These are phyloP conservation scores for Hirtodrosophila alboralis DNA, from an alignment of 2,888 invertebrate species.

Conservation along the genomic window DNA sequence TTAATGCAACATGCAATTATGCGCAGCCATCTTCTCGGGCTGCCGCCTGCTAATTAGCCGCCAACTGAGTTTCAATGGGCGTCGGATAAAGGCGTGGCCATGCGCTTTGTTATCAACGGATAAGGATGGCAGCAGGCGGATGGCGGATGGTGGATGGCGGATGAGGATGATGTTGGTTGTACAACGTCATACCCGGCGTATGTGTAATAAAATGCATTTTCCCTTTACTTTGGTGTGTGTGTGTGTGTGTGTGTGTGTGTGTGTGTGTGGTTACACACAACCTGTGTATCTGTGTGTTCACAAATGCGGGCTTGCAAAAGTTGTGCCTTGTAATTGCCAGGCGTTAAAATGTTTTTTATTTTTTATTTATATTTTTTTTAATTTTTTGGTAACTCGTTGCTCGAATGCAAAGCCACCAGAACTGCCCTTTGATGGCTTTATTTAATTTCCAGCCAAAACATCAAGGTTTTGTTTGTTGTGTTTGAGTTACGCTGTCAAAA, in stretches of 20 bases:
- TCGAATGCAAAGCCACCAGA: no score
- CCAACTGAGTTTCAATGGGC: constrained; percentile 35
- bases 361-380: no score
- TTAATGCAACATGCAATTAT: constrained; percentile 68
- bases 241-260: constrained; percentile 1
- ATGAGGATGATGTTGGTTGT: no score
- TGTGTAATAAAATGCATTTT: constrained; percentile 40
- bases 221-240: background rate
- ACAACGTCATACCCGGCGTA: constrained; percentile 41
- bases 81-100: constrained; percentile 14
- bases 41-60: constrained; percentile 63
- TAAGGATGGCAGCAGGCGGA: no score
- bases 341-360: constrained; percentile 34
- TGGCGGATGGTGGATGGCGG: no score
- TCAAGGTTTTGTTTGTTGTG: no score
- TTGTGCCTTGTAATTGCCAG: constrained; percentile 49
- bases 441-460: no score
- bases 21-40: constrained; percentile 62
- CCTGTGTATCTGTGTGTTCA: constrained; percentile 13
- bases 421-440: no score
- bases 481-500: no score
- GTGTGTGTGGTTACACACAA: constrained; percentile 15
- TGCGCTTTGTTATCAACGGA: constrained; percentile 26
- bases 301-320: constrained; percentile 45
- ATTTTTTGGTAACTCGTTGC: no score